Evolutionary conservation across 2,797 vertebrate species (phyloP).

Genomic region (Spinus olivaceus): DNA sequence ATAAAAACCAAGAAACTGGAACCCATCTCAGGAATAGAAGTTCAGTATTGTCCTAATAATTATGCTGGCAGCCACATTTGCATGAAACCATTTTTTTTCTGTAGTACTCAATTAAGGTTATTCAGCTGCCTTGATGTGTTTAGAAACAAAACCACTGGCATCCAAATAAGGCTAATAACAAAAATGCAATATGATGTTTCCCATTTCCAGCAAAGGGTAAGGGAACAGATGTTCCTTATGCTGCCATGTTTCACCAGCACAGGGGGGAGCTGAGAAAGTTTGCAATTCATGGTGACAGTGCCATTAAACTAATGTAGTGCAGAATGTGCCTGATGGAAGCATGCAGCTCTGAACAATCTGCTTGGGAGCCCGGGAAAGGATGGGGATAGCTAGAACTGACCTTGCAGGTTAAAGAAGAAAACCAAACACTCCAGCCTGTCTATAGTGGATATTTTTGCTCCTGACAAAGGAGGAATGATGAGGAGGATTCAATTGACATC

Average conservation of each 20-base stretch:
- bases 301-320: slow-evolving; percentile 55
- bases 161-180: slow-evolving; percentile 70
- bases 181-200: slow-evolving; percentile 60
- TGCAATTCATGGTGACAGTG: slow-evolving; percentile 44
- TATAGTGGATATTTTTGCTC: not conserved
- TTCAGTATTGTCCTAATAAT: slow-evolving; percentile 64
- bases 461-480: not conserved
- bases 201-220: slow-evolving; percentile 64
- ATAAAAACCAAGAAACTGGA: slow-evolving; percentile 66
- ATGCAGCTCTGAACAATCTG: slow-evolving; percentile 20
- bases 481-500: not conserved
- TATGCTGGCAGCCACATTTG: slow-evolving; percentile 58
- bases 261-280: slow-evolving; percentile 65
- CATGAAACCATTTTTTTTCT: slow-evolving; percentile 59
- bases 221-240: slow-evolving; percentile 68
- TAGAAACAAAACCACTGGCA: slow-evolving; percentile 68
- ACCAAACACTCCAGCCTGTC: not conserved
- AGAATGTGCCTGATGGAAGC: slow-evolving; percentile 2
- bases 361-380: not conserved
- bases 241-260: slow-evolving; percentile 63
- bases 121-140: slow-evolving; percentile 63
- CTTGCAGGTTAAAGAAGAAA: not conserved
- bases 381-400: not conserved
- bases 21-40: slow-evolving; percentile 51
- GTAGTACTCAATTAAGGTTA: slow-evolving; percentile 66